A percentile compares a stretch with the other conserved stretches of the same genome.
Conservation (phyloP, 2,888 invertebrate genomes). For the Pomacea canaliculata region DNA sequence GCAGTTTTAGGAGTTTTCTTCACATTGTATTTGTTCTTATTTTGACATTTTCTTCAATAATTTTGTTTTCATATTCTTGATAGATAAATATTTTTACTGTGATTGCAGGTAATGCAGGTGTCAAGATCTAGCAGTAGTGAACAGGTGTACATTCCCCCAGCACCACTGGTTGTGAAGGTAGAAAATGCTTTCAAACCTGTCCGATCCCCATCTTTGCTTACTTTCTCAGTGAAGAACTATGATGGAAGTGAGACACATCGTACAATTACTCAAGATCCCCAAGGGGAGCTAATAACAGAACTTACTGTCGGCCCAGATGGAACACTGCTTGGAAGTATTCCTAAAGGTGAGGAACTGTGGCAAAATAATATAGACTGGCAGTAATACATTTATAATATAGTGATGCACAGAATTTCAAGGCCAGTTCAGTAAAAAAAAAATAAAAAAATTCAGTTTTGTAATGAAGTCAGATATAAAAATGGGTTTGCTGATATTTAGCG, state of each 20-base stretch:
- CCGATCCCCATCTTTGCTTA: conserved; percentile 50
- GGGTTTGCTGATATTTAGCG: too few relatives aligned
- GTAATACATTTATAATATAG: too few relatives aligned
- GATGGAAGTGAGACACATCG: conserved; percentile 64
- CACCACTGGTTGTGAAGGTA: conserved; percentile 58
- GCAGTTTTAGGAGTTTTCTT: too few relatives aligned
- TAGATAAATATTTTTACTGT: neutral
- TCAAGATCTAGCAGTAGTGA: conserved; percentile 34
- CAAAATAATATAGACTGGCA: too few relatives aligned
- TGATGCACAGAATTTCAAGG: too few relatives aligned
- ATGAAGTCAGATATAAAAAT: too few relatives aligned
- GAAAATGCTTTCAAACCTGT: conserved; percentile 63
- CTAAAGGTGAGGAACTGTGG: conserved; percentile 17
- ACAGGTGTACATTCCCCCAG: conserved; percentile 45
- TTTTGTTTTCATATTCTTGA: neutral
- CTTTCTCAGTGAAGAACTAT: conserved; percentile 62
- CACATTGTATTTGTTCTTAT: too few relatives aligned
- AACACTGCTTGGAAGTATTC: conserved; percentile 31
- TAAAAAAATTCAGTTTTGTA: too few relatives aligned
- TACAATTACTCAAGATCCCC: conserved; percentile 53
- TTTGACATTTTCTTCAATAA: too few relatives aligned
- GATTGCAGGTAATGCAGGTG: conserved; percentile 20
- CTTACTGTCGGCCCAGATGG: conserved; percentile 49
- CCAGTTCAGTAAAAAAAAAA: too few relatives aligned
- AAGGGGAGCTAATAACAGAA: conserved; percentile 54